Conservation (phyloP, 2,113 vertebrate species). For the Rhabdomys dilectus region DNA sequence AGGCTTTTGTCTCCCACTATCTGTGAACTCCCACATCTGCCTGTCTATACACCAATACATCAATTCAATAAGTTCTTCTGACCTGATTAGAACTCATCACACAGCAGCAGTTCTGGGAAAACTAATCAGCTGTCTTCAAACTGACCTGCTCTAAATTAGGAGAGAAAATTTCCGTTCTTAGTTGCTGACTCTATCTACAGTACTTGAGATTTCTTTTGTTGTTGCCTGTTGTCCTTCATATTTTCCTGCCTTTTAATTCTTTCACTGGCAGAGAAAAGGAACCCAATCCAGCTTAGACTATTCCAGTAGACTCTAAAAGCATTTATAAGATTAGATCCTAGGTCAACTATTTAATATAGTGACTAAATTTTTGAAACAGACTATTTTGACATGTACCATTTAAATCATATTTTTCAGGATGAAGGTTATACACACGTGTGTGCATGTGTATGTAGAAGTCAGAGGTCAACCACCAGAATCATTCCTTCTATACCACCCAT, state of each 20-base stretch:
- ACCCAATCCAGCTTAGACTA: not conserved
- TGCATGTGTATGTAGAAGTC: not conserved
- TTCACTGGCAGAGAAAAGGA: not conserved
- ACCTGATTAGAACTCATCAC: not conserved
- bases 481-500: not conserved
- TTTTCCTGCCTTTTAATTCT: not conserved
- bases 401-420: not conserved
- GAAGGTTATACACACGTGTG: not conserved
- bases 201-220: not conserved
- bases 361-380: constrained; percentile 2
- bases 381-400: not conserved
- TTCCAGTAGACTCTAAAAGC: not conserved
- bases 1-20: not conserved
- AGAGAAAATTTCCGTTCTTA: not conserved
- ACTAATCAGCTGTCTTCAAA: not conserved
- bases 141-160: not conserved
- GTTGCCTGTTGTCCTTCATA: not conserved
- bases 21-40: not conserved
- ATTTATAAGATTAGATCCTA: not conserved
- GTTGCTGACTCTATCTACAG: not conserved
- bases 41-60: not conserved
- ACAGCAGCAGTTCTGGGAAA: not conserved
- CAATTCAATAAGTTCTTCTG: not conserved
- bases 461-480: not conserved
- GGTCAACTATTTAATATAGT: constrained; percentile 24